These are phyloP conservation scores for Cygnus atratus DNA, from an alignment of 2,113 vertebrate species.

Conservation along the genomic window DNA sequence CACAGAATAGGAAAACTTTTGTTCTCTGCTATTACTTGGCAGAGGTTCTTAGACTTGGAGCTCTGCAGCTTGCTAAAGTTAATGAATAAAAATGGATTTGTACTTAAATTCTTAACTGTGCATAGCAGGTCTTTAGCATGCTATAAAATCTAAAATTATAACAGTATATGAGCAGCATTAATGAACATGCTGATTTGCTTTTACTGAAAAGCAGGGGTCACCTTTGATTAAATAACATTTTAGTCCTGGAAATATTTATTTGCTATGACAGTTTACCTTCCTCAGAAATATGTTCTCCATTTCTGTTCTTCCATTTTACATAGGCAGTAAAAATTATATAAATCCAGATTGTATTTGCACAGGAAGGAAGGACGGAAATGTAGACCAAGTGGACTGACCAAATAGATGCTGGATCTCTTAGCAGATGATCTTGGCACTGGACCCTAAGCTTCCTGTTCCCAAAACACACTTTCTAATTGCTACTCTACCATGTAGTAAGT, in stretches of 20 bases:
- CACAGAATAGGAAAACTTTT: neutral
- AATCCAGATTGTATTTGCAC: neutral
- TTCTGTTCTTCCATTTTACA: neutral
- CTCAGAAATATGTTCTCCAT: neutral
- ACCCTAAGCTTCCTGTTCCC: neutral
- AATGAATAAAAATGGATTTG: constrained; percentile 32
- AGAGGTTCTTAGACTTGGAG: neutral
- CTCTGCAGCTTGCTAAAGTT: neutral
- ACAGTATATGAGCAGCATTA: neutral
- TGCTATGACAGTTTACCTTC: neutral
- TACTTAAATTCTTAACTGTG: neutral
- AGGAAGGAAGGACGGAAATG: neutral
- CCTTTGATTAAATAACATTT: neutral
- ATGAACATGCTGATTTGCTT: neutral
- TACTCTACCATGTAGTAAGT: neutral
- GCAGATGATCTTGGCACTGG: rapidly evolving
- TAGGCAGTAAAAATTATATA: neutral
- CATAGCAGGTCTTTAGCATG: neutral
- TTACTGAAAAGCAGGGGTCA: neutral
- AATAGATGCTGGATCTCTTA: neutral
- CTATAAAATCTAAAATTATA: constrained; percentile 28
- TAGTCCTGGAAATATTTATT: neutral
- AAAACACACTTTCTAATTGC: neutral
- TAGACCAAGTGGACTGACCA: neutral
- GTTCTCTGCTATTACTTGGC: neutral